Conservation (phyloP, 2,888 invertebrate species). For the Rugalucina vietnamica region DNA sequence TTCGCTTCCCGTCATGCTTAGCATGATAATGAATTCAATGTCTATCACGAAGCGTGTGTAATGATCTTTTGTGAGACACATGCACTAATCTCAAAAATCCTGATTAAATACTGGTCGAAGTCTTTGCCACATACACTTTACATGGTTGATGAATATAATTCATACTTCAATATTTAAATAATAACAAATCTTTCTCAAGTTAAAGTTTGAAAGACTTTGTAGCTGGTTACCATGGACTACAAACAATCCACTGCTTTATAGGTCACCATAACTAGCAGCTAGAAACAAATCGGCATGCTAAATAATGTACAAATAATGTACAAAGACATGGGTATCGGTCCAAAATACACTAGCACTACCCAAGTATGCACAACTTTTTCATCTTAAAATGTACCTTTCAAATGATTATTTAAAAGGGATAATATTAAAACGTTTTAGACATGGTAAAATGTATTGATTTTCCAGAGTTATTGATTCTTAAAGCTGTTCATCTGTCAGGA, state of each 20-base stretch:
- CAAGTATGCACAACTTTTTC: too few species aligned
- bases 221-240: conserved; percentile 64
- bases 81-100: background rate
- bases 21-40: background rate
- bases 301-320: too few species aligned
- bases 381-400: too few species aligned
- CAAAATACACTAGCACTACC: too few species aligned
- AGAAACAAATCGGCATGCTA: too few species aligned
- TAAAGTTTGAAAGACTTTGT: conserved; percentile 70
- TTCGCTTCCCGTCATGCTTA: background rate
- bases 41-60: background rate
- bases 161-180: conserved; percentile 3
- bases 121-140: conserved; percentile 3
- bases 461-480: too few species aligned
- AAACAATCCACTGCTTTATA: conserved; percentile 30
- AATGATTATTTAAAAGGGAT: too few species aligned
- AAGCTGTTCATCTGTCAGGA: too few species aligned
- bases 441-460: too few species aligned
- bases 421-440: too few species aligned
- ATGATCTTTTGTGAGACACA: background rate
- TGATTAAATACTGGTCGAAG: background rate
- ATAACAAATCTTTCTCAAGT: conserved; percentile 11
- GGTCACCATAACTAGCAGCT: conserved; percentile 34
- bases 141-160: background rate
- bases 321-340: too few species aligned